Base-by-base conservation (phyloP, 2,888 invertebrate species). In the Erebia aethiops region DNA sequence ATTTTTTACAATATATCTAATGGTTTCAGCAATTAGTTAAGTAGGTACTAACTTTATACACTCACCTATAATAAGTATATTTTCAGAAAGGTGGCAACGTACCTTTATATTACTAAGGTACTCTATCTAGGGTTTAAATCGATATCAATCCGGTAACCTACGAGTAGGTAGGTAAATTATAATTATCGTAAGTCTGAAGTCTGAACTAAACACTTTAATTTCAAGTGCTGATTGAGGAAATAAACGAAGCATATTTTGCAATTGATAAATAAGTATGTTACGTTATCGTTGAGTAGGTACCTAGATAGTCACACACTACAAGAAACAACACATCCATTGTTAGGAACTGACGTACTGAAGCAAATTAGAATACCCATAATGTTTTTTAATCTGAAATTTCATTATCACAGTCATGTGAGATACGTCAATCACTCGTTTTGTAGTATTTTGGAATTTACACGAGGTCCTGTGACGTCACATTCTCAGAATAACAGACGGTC, bases 401-500 rank as follows among this genome's bases (percentile, higher is more conserved):
- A 54, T 64, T 64, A 64, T 52, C 64, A 14, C 52, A 35, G 35
- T 52, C 64, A 64, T 64, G 64, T 64, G 64, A 64, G 21, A 18
- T 21, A 21, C 49, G 51, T 62, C 52, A 56, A 65, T 70, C 51
- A 60, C 49, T 56, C 41, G 41, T 18, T 57, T 63, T 65, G 57
- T 57, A 49, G 54, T 64, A 69, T 69, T 70, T 69, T 66, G 68
- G 62, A 70, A 62, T 71, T 71, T 60, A 73, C 78, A 80, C 76
- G 80, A 81, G 83, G 84, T 87, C 87, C 87, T 87, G 88, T 88
- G 90, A 88, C 87, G 83, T 82, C 80, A 84, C 82, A 83, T 87
- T 88, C 88, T 88, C 83, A 87, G 87, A 91, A 91, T 91, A 91
- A 88, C 88, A 87, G 88, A 84, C 86, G 84, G 87, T 85, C 86